phyloP scores from a whole-genome alignment of 2,113 vertebrate genomes.

The Spilogale gracilis region DNA sequence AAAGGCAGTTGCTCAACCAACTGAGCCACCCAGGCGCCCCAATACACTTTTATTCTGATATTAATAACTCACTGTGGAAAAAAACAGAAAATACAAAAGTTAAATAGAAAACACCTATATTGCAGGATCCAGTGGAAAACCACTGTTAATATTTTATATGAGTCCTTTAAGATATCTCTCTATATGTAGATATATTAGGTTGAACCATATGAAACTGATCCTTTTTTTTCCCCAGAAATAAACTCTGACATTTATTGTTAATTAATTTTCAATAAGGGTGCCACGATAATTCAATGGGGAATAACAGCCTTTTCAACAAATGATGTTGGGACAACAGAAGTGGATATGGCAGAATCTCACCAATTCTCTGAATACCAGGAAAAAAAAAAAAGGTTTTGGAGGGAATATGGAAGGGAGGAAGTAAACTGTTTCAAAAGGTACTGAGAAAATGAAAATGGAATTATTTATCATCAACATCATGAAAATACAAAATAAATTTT shows the following conservation, averaged over 20 bases:
- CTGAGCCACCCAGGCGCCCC: too few species aligned
- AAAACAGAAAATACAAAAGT: conserved; percentile 16
- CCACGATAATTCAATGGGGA: not conserved
- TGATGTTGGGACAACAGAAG: not conserved
- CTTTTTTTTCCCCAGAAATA: not conserved
- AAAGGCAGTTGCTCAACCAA: too few species aligned
- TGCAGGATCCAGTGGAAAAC: not conserved
- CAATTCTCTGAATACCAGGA: not conserved
- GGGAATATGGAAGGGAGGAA: not conserved
- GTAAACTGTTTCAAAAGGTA: not conserved
- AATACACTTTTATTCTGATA: conserved; percentile 45
- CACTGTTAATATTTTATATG: not conserved
- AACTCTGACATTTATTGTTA: not conserved
- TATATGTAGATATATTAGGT: not conserved
- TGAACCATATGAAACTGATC: not conserved
- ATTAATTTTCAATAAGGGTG: not conserved
- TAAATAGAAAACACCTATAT: conserved; percentile 18
- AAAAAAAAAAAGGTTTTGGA: not conserved
- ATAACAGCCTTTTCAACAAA: not conserved
- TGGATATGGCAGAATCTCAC: not conserved
- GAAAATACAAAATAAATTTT: conserved; percentile 14
- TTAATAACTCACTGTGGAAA: not conserved
- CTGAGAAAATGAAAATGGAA: conserved; percentile 6
- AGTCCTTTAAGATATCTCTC: not conserved
- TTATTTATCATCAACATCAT: not conserved